Evolutionary conservation across 2,113 vertebrate genomes (phyloP).

Genomic region (Telmatochromis brichardi): DNA sequence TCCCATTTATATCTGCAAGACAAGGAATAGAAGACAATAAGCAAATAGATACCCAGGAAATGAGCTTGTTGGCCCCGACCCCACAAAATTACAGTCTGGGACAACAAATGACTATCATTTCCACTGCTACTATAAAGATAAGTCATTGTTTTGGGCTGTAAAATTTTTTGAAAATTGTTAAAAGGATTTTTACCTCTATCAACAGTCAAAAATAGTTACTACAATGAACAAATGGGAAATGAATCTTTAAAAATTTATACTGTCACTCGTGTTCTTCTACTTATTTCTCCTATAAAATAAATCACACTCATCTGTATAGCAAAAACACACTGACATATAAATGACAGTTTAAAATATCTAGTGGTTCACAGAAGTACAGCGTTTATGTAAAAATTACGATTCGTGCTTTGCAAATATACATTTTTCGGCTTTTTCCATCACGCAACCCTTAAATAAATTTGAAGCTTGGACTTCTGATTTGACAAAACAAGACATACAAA

Average conservation of each 20-base stretch:
- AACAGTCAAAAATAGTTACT: background rate
- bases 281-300: background rate
- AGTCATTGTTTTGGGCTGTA: background rate
- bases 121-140: background rate
- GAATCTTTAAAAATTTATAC: background rate
- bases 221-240: background rate
- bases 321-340: background rate
- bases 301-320: background rate
- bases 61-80: background rate
- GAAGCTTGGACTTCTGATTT: background rate
- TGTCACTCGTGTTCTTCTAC: background rate
- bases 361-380: background rate
- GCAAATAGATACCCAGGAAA: background rate
- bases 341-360: background rate
- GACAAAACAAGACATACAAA: background rate
- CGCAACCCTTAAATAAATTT: background rate
- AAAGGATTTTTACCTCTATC: background rate
- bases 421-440: background rate
- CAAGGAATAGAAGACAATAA: background rate
- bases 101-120: background rate
- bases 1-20: conserved; percentile 84
- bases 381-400: background rate
- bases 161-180: background rate
- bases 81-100: background rate
- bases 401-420: background rate